phyloP scores from a whole-genome alignment of 2,888 invertebrate species.

The Leptodirus hochenwartii region DNA sequence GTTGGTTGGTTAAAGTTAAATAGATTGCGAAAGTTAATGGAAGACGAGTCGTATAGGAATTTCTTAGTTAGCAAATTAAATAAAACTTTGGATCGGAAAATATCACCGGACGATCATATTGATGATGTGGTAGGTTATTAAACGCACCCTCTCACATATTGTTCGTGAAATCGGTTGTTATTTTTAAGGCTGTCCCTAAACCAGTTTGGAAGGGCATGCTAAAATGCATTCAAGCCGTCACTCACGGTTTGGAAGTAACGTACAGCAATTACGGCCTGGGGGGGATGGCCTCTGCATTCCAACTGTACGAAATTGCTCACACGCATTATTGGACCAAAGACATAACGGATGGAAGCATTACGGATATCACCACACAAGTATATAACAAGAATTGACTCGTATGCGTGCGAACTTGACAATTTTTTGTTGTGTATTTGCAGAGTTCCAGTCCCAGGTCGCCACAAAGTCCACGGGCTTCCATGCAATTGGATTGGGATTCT shows the following conservation, averaged over 20 bases:
- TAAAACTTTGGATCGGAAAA: conserved; percentile 78
- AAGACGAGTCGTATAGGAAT: conserved; percentile 95
- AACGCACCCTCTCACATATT: neutral
- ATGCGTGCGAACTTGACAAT: too few species aligned
- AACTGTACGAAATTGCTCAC: conserved; percentile 94
- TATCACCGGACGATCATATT: conserved; percentile 89
- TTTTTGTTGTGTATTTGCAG: conserved; percentile 26
- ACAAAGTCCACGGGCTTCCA: conserved; percentile 36
- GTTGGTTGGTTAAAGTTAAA: conserved; percentile 94
- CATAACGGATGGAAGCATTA: conserved; percentile 38
- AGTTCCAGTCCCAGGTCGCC: conserved; percentile 47
- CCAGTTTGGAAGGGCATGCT: conserved; percentile 94
- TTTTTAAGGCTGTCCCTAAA: conserved; percentile 63
- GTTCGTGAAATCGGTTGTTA: neutral
- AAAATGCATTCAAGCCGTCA: conserved; percentile 75
- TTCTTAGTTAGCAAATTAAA: conserved; percentile 91
- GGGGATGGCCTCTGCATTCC: conserved; percentile 94
- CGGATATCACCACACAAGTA: conserved; percentile 22
- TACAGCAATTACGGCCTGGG: conserved; percentile 87
- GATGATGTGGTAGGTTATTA: conserved; percentile 80
- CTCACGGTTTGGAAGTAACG: conserved; percentile 80
- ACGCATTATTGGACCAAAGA: conserved; percentile 96
- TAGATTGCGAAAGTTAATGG: conserved; percentile 87
- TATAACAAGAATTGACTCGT: too few species aligned
- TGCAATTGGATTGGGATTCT: conserved; percentile 36